Base-by-base conservation (phyloP, 2,797 vertebrate species). In the Chaetophractus vellerosus region DNA sequence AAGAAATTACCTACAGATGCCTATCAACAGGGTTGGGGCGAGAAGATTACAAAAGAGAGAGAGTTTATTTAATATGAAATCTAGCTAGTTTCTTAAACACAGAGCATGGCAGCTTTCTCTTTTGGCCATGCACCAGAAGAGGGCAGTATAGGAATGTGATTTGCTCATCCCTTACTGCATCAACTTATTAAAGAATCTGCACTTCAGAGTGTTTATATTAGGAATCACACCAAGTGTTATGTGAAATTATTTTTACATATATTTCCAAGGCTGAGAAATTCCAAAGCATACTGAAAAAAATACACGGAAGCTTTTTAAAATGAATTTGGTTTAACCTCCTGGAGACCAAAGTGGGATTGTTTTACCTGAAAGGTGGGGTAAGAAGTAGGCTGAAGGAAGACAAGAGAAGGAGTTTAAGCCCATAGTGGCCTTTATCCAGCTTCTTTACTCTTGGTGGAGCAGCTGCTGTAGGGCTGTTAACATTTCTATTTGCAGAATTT, bases 161-260 rank as follows among this genome's bases (percentile, higher is more conserved):
- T 97, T 36, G 57, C 48, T 2, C 12, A 68, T 26, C 45, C 23
- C 86, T 97, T 74, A 24, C 89, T 18, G 23, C 50, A 95, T 63
- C 38, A 66, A 38, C 19, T 95, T 71, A 31, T 93, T 96, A 95
- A 88, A 90, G 69, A 94, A 92, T 95, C 69, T 81, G 96, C 92
- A 88, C 89, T 97, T 95, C 81, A 86, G 68, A 91, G 31, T 96
- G 97, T 97, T 98, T 98, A 96, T 97, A 95, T 98, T 97, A 98
- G 94, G 89, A 96, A 95, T 97, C 97, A 96, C 79, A 94, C 96
- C 86, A 75, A 98, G 88, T 93, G 92, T 97, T 97, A 97, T 96
- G 96, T 96, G 97, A 97, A 98, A 97, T 97, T 96, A 97, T 96
- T 97, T 98, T 98, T 98, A 96, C 57, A 92, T 96, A 45, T 97